phyloP scores from a whole-genome alignment of 1,140 invertebrate genomes.

The Hypothenemus hampei region DNA sequence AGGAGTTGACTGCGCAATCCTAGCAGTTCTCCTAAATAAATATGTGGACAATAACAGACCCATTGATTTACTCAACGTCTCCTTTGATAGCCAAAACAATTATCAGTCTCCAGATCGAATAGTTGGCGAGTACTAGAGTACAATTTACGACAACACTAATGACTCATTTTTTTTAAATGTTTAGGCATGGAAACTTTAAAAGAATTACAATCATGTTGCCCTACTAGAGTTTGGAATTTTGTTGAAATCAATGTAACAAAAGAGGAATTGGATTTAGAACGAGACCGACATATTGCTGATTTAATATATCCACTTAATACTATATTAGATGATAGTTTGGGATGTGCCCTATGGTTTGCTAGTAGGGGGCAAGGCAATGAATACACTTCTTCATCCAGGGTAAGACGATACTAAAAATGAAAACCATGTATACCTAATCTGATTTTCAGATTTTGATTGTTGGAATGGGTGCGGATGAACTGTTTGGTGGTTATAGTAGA shows the following conservation, averaged over 20 bases:
- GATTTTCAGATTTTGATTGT: conserved; percentile 67
- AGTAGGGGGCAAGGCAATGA: conserved; percentile 57
- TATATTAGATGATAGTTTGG: conserved; percentile 93
- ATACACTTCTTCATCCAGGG: conserved; percentile 61
- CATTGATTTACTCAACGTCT: conserved; percentile 95
- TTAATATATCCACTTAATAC: conserved; percentile 79
- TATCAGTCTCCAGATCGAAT: conserved; percentile 76
- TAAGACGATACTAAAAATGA: conserved; percentile 43
- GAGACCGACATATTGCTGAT: conserved; percentile 59
- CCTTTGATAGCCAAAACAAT: conserved; percentile 65
- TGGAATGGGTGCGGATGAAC: conserved; percentile 95
- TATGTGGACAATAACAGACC: conserved; percentile 62
- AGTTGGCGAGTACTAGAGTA: conserved; percentile 53
- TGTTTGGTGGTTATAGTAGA: conserved; percentile 90
- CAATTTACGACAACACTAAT: not conserved
- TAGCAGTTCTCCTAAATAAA: conserved; percentile 75
- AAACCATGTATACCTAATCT: not conserved
- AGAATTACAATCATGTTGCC: conserved; percentile 67
- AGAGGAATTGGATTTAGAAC: conserved; percentile 57
- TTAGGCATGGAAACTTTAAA: conserved; percentile 55
- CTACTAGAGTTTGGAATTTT: conserved; percentile 58
- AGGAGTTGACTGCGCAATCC: conserved; percentile 88
- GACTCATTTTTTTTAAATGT: not conserved
- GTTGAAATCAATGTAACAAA: conserved; percentile 68
- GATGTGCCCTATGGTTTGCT: conserved; percentile 95